phyloP scores from a whole-genome alignment of 1,140 invertebrate genomes.

The Danaus melanippus region DNA sequence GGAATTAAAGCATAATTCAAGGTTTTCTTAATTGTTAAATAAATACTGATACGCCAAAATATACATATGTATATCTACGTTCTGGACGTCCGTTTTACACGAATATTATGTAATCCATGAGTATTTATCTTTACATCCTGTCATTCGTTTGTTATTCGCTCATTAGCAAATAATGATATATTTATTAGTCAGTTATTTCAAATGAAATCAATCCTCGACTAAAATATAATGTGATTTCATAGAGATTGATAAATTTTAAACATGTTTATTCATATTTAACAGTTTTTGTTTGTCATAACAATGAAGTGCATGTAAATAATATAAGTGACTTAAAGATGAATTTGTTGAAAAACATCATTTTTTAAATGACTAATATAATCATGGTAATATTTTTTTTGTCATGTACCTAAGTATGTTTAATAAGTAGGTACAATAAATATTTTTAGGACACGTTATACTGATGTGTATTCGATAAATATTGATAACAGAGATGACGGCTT shows the following conservation, averaged over 20 bases:
- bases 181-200: constrained; percentile 23
- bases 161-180: constrained; percentile 30
- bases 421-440: constrained; percentile 48
- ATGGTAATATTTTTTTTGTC: no score
- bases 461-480: constrained; percentile 50
- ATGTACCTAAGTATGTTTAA: constrained; percentile 15
- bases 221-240: no score
- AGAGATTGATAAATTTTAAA: no score
- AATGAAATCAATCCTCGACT: no score
- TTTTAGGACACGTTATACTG: constrained; percentile 30
- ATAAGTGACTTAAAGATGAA: no score
- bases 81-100: constrained; percentile 32
- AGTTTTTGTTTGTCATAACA: no score
- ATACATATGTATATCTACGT: constrained; percentile 19
- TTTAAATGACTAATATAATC: no score
- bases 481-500: constrained; percentile 68
- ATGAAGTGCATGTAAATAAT: no score
- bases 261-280: no score
- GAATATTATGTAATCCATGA: constrained; percentile 19
- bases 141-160: constrained; percentile 26
- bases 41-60: constrained; percentile 17
- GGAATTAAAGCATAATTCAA: constrained; percentile 35
- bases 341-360: no score
- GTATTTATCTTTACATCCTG: constrained; percentile 37
- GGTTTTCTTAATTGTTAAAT: constrained; percentile 29